Base-by-base conservation (phyloP, 2,113 vertebrate species). In the Nesoenas mayeri region DNA sequence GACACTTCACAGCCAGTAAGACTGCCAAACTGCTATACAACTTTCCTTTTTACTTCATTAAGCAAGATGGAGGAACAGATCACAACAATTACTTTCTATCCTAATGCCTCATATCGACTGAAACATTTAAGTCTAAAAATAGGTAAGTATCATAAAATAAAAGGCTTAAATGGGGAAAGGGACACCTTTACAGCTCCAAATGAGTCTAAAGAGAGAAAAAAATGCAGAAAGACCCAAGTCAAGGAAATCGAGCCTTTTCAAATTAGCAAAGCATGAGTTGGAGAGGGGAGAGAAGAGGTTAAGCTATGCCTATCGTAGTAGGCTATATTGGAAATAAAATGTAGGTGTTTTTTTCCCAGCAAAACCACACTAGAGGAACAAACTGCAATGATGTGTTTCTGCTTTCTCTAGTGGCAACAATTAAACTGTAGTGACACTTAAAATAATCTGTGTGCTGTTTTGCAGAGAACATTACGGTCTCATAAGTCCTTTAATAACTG, bases 11-110 rank as follows among this genome's bases (percentile, higher is more conserved):
- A 95, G 93, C 61, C 74, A 62, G 54, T 87, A 88, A 88, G 89
- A 66, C 85, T 96, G 93, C 94, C 89, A 74, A 79, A 62, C 38
- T 84, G 78, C 80, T 73, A 13, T 78, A 54, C 51, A 73, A 31
- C 50, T 93, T 88, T 79, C 50, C 36, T 95, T 95, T 95, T 93
- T 95, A 79, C 85, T 94, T 89, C 88, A 69, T 94, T 95, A 97
- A 96, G 82, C 34, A 62, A 25, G 71, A 44, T 38, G 74, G 78
- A 94, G 72, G 78, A 84, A 54, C 82, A 83, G 58, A 88, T 85
- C 79, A 75, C 74, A 91, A 61, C 87, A 79, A 15, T 89, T 93
- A 56, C 94, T 86, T 70, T 95, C 87, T 92, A 29, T 88, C 25
- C 50, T 95, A 85, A 84, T 89, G 75, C 25, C 31, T 94, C 62